A percentile compares a stretch with the other conserved stretches of the same genome.
Evolutionary conservation across 2,888 invertebrate species (phyloP).

Genomic region (Cerceris rybyensis): DNA sequence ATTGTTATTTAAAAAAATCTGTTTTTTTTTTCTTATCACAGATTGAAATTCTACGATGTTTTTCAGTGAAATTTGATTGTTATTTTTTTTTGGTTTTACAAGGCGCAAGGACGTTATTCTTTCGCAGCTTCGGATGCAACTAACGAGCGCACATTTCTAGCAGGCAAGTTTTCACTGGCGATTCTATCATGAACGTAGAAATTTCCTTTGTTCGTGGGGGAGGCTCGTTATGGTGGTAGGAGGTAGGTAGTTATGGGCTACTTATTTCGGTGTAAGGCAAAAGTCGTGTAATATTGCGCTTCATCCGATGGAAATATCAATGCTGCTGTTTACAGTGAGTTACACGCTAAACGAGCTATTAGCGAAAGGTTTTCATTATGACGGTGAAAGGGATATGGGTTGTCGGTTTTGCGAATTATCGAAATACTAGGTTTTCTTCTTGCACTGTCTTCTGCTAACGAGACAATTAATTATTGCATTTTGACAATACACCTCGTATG

Average conservation of each 20-base stretch:
- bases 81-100: background rate
- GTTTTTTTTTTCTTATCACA: background rate
- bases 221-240: slow-evolving; percentile 74
- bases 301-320: slow-evolving; percentile 39
- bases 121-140: slow-evolving; percentile 64
- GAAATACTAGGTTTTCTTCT: background rate
- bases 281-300: slow-evolving; percentile 44
- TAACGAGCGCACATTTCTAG: slow-evolving; percentile 62
- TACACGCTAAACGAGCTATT: slow-evolving; percentile 30
- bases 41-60: background rate
- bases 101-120: slow-evolving; percentile 47
- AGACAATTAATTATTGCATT: too few relatives aligned
- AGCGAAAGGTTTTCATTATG: slow-evolving; percentile 25
- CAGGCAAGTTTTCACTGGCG: slow-evolving; percentile 73
- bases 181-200: slow-evolving; percentile 71
- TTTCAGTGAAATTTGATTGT: background rate
- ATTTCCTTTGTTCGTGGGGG: slow-evolving; percentile 76
- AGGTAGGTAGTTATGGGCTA: slow-evolving; percentile 76
- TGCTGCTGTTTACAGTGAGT: slow-evolving; percentile 33
- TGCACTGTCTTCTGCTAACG: too few relatives aligned
- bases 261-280: slow-evolving; percentile 68
- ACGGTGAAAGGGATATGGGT: background rate
- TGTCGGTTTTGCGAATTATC: background rate
- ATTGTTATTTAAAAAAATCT: too few relatives aligned
- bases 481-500: too few relatives aligned